Percentiles rank a stretch among this genome's conserved stretches.
Evolutionary conservation across 2,113 vertebrate species (phyloP).

Genomic region (Setophaga kirtlandii): DNA sequence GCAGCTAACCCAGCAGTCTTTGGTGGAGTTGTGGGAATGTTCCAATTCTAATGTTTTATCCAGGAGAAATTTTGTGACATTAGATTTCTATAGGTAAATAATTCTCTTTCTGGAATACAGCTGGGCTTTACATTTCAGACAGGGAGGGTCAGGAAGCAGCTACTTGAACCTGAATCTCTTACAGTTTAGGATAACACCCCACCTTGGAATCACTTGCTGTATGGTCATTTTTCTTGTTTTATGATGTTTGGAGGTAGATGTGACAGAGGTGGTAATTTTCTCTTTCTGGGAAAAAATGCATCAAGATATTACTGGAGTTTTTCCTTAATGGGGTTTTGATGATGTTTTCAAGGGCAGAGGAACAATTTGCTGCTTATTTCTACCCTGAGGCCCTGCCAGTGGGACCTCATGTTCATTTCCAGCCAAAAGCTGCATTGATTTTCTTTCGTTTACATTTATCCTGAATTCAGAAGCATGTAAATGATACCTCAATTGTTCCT

Average conservation of each 20-base stretch:
- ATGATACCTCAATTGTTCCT: slow-evolving; percentile 12
- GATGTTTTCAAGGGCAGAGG: slow-evolving; percentile 32
- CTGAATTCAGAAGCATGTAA: not conserved
- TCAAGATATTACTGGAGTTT: not conserved
- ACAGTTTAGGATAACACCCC: not conserved
- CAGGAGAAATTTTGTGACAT: not conserved
- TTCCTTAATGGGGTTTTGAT: not conserved
- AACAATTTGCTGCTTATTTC: slow-evolving; percentile 6
- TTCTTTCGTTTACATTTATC: not conserved
- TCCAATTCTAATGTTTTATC: not conserved
- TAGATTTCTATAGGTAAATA: not conserved
- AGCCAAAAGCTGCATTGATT: slow-evolving; percentile 26
- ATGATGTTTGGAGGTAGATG: not conserved
- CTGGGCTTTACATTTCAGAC: not conserved
- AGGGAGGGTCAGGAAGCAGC: not conserved
- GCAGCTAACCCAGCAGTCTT: not conserved
- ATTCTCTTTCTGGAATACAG: not conserved
- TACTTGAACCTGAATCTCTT: not conserved
- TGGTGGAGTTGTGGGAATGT: not conserved
- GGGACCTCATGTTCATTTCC: slow-evolving; percentile 31
- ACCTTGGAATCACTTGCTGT: not conserved
- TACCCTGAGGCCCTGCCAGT: not conserved
- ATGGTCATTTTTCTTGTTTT: not conserved
- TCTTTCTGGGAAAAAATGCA: not conserved
- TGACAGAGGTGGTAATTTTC: not conserved